Base-by-base conservation (phyloP, 2,113 vertebrate species). In the Myrmecophaga tridactyla region DNA sequence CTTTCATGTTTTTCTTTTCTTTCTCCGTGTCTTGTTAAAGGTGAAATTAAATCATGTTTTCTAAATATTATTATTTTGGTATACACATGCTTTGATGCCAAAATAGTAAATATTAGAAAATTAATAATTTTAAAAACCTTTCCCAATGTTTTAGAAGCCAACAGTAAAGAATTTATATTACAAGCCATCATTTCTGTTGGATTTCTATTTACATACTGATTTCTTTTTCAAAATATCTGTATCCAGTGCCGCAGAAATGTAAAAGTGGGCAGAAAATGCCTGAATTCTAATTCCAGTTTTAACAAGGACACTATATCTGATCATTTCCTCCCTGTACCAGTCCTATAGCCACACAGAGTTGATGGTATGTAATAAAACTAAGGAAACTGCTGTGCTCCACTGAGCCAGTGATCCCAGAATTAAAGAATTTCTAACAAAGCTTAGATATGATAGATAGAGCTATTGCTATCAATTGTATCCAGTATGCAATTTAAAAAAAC, bases 371-470 rank as follows among this genome's bases (percentile, higher is more conserved):
- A 78, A 82, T 75, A 0, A 80, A 97, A 93, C 89, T 88, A 89
- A 85, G 91, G 81, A 96, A 93, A 39, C 25, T 48, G 73, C 90
- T 96, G 6, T 58, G 65, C 81, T 80, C 96, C 94, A 90, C 89
- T 62, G 58, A 93, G 72, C 69, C 96, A 81, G 8, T 63, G 93
- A 97, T 96, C 92, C 70, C 43, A 82, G 92, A 96, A 94, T 97
- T 95, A n/a, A 78, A 92, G 97, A 94, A 81, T 97, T 58, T 89
- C 81, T 94, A 91, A 89, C 48, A 93, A 94, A 93, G 67, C 43
- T 15, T 31, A 78, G 72, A 80, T 72, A 39, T 82, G 91, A 96
- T 89, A 65, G 86, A 89, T 94, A 70, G 96, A 95, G 92, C 78
- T 83, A 63, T 95, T 95, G 43, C n/a, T 23, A 14, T 86, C 89